phyloP scores from a whole-genome alignment of 2,888 invertebrate species.

The Amiota mariae region DNA sequence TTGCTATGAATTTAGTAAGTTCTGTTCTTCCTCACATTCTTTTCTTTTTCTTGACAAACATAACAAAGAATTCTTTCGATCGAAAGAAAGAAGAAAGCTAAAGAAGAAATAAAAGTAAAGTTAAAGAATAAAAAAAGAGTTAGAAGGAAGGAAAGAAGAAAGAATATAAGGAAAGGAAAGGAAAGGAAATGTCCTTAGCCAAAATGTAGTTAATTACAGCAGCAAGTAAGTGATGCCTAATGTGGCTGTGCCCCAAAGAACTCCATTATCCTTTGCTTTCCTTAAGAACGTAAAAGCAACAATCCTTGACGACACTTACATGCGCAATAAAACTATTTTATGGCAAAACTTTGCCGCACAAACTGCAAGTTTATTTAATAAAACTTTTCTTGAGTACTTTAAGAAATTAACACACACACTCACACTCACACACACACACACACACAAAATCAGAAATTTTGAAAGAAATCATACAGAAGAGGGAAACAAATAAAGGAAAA shows the following conservation, averaged over 20 bases:
- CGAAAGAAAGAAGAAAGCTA: slow-evolving; percentile 24
- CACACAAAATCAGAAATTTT: background rate
- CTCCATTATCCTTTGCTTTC: too few species aligned
- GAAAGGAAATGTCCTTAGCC: background rate
- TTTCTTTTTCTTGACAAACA: background rate
- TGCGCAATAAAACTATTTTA: slow-evolving; percentile 62
- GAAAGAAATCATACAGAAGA: too few species aligned
- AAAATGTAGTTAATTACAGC: slow-evolving; percentile 33
- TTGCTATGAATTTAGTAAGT: too few species aligned
- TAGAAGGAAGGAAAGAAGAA: background rate
- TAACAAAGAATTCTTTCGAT: too few species aligned
- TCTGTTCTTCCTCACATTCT: slow-evolving; percentile 20
- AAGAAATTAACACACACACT: slow-evolving; percentile 44
- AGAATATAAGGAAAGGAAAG: too few species aligned
- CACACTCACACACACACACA: slow-evolving; percentile 1
- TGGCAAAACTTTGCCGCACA: slow-evolving; percentile 50
- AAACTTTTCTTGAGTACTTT: slow-evolving; percentile 52
- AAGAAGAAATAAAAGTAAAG: slow-evolving; percentile 54
- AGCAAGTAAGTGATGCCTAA: slow-evolving; percentile 48
- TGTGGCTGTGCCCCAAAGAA: background rate
- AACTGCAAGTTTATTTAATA: slow-evolving; percentile 55
- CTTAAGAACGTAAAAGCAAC: too few species aligned
- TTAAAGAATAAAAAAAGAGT: slow-evolving; percentile 46
- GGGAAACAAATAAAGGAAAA: background rate
- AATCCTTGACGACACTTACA: slow-evolving; percentile 13